Percentiles rank a stretch among this genome's conserved stretches.
phyloP scores from a whole-genome alignment of 2,797 vertebrate species.

The Sciurus vulgaris region DNA sequence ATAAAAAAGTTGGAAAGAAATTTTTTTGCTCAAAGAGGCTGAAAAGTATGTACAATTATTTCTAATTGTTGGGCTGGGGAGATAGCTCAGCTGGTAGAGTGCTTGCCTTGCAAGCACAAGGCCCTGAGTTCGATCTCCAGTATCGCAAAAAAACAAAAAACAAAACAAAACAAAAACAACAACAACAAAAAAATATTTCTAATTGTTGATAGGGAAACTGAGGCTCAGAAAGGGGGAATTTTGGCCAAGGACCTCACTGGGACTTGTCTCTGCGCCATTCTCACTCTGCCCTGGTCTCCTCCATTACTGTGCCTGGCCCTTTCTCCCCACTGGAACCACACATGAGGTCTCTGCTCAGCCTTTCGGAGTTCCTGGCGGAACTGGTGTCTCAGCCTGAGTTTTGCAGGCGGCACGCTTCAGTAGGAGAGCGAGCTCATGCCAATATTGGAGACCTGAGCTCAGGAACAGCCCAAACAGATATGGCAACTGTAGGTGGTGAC shows the following conservation, averaged over 20 bases:
- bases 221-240: not conserved
- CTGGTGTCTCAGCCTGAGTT: not conserved
- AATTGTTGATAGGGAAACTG: not conserved
- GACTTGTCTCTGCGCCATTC: not conserved
- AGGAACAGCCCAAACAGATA: not conserved
- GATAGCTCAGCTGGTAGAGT: too few relatives aligned
- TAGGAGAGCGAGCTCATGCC: not conserved
- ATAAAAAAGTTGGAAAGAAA: not conserved
- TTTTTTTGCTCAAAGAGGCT: slow-evolving; percentile 1
- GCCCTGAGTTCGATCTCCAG: too few relatives aligned
- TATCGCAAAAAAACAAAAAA: too few relatives aligned
- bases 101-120: too few relatives aligned
- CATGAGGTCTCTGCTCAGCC: not conserved
- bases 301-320: not conserved
- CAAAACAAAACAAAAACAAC: too few relatives aligned
- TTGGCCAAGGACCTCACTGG: not conserved
- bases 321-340: not conserved
- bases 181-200: too few relatives aligned
- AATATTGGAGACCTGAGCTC: not conserved
- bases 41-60: not conserved
- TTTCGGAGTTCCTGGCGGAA: not conserved
- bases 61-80: not conserved
- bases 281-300: not conserved
- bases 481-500: not conserved
- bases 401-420: not conserved